phyloP scores from a whole-genome alignment of 2,888 invertebrate genomes.

The Sympetrum striolatum region DNA sequence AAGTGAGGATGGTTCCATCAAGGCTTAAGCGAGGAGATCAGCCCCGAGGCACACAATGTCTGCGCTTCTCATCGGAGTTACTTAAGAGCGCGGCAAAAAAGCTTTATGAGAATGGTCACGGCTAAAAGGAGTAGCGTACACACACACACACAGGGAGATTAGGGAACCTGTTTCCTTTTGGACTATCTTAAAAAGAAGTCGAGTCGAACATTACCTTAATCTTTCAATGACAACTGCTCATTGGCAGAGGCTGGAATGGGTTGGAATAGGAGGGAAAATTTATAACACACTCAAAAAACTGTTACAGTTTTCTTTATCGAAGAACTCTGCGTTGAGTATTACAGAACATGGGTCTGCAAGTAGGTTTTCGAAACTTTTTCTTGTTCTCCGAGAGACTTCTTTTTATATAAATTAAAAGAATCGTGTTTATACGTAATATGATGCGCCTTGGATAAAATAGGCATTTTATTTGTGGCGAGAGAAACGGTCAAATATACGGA shows the following conservation, averaged over 20 bases:
- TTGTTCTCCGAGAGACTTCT: not conserved
- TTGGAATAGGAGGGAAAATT: conserved; percentile 9
- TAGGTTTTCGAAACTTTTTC: not conserved
- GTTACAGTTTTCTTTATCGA: conserved; percentile 25
- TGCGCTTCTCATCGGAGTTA: not conserved
- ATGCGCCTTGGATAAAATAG: not conserved
- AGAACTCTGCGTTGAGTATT: not conserved
- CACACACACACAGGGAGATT: conserved; percentile 17
- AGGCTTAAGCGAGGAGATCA: not conserved
- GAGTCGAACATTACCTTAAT: conserved; percentile 38
- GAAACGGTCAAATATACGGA: too few relatives aligned
- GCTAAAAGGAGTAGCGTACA: not conserved
- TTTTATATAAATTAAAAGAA: not conserved
- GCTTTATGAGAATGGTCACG: conserved; percentile 10
- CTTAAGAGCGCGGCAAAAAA: conserved; percentile 33
- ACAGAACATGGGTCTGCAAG: conserved; percentile 1
- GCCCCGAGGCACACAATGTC: not conserved
- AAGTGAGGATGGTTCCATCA: not conserved
- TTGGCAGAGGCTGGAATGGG: conserved; percentile 6
- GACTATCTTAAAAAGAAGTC: conserved; percentile 34
- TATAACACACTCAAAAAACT: conserved; percentile 29
- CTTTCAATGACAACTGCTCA: conserved; percentile 40
- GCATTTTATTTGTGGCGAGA: not conserved
- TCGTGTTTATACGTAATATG: not conserved
- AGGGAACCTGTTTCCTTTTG: conserved; percentile 38